Conservation (phyloP, 2,888 invertebrate genomes). For the Drosophila ezoana region DNA sequence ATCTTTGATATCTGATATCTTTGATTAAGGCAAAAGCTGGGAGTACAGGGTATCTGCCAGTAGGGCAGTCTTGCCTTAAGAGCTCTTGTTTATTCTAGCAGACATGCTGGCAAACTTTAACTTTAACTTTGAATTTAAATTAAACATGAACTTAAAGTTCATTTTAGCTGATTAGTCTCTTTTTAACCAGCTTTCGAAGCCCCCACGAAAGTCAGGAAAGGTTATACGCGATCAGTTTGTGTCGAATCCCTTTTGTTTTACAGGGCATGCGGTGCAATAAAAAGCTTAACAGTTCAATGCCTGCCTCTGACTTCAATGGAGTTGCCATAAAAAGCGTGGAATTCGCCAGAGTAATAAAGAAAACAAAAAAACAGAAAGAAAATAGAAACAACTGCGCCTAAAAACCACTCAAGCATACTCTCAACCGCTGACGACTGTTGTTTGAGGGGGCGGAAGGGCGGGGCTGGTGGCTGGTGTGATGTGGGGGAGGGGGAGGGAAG, state of each 20-base stretch:
- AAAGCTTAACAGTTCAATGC: slow-evolving; percentile 70
- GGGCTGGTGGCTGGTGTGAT: not conserved
- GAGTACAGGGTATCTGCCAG: no score
- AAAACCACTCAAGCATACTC: slow-evolving; percentile 76
- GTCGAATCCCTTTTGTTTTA: slow-evolving; percentile 31
- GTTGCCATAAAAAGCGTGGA: slow-evolving; percentile 70
- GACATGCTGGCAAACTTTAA: no score
- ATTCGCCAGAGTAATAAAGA: slow-evolving; percentile 63
- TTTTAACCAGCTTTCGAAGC: no score
- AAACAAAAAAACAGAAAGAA: slow-evolving; percentile 40
- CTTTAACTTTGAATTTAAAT: no score
- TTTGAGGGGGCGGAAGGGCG: not conserved
- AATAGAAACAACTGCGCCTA: slow-evolving; percentile 78
- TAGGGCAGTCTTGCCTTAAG: no score
- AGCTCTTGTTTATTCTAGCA: no score
- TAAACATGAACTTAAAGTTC: no score
- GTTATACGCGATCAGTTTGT: slow-evolving; percentile 10
- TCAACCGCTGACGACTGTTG: slow-evolving; percentile 10
- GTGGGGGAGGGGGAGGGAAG: not conserved
- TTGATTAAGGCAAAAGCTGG: no score
- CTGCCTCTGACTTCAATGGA: slow-evolving; percentile 65
- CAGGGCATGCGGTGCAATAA: slow-evolving; percentile 39
- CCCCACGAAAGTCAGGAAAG: not conserved
- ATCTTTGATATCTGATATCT: no score
- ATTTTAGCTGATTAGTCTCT: no score